Evolutionary conservation across 2,888 invertebrate species (phyloP).

Genomic region (Drosophila monieri): DNA sequence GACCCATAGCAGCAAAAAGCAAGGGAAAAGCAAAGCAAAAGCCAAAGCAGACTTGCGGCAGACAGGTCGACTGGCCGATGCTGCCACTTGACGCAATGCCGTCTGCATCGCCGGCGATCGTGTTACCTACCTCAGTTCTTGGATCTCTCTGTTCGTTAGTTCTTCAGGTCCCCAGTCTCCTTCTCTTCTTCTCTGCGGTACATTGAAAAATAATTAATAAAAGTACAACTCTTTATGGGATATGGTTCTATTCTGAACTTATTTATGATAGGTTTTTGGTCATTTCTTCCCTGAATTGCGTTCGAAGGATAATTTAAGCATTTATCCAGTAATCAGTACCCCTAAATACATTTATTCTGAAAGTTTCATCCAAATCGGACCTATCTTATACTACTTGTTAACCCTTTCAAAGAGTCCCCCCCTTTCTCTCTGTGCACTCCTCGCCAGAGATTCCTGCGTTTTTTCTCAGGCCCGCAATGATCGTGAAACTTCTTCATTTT

Average conservation of each 20-base stretch:
- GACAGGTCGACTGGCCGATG: conserved; percentile 72
- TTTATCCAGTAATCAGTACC: too few relatives aligned
- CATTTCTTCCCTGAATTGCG: too few relatives aligned
- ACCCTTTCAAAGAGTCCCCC: background rate
- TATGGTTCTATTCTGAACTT: too few relatives aligned
- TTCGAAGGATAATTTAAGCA: too few relatives aligned
- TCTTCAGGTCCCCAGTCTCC: background rate
- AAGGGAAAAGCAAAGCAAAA: background rate
- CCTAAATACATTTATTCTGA: too few relatives aligned
- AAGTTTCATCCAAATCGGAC: too few relatives aligned
- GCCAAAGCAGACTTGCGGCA: conserved; percentile 65
- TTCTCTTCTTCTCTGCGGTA: background rate
- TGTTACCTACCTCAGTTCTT: conserved; percentile 29
- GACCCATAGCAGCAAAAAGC: background rate
- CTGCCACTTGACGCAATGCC: conserved; percentile 79
- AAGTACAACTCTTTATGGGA: too few relatives aligned
- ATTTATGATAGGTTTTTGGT: too few relatives aligned
- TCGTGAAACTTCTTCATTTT: conserved; percentile 67
- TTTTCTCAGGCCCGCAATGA: conserved; percentile 39
- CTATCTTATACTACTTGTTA: background rate
- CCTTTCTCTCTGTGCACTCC: background rate
- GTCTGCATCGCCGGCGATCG: conserved; percentile 67
- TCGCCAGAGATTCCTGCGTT: conserved; percentile 14
- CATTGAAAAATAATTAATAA: background rate
- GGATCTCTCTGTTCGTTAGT: background rate